These are phyloP conservation scores for Phlogophora meticulosa DNA, from an alignment of 2,888 invertebrate genomes.

Conservation along the genomic window DNA sequence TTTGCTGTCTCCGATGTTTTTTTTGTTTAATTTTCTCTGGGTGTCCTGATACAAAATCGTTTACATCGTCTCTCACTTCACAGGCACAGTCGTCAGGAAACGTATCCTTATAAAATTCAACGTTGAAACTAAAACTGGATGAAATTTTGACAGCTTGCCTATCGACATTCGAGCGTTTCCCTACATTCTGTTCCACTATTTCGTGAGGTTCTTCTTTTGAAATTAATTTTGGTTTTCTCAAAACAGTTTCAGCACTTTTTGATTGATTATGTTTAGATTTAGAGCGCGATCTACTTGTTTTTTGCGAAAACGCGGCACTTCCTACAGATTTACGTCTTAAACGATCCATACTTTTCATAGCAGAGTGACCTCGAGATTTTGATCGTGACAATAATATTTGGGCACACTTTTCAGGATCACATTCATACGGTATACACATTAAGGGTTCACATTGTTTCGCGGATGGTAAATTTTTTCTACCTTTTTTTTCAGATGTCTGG, in stretches of 20 bases:
- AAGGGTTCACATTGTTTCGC: slow-evolving; percentile 63
- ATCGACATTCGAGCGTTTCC: slow-evolving; percentile 11
- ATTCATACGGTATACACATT: slow-evolving; percentile 66
- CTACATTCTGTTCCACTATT: neutral
- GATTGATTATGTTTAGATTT: slow-evolving; percentile 44
- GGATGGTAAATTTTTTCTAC: slow-evolving; percentile 48
- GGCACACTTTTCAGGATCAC: slow-evolving; percentile 63
- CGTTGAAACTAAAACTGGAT: slow-evolving; percentile 69
- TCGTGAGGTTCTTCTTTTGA: slow-evolving; percentile 7
- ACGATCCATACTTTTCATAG: slow-evolving; percentile 9
- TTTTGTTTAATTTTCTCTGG: slow-evolving; percentile 18
- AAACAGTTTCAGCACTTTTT: slow-evolving; percentile 35
- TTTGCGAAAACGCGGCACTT: slow-evolving; percentile 28
- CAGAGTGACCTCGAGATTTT: slow-evolving; percentile 33
- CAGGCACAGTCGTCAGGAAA: slow-evolving; percentile 2
- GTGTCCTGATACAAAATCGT: slow-evolving; percentile 6
- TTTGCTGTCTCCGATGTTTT: slow-evolving; percentile 12
- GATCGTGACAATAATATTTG: slow-evolving; percentile 33
- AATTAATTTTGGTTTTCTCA: slow-evolving; percentile 5
- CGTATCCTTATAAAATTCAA: slow-evolving; percentile 67
- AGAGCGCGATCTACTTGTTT: slow-evolving; percentile 37
- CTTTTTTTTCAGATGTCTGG: slow-evolving; percentile 11
- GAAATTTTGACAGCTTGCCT: slow-evolving; percentile 58
- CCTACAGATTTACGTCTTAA: slow-evolving; percentile 46
- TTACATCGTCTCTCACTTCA: slow-evolving; percentile 10